Conservation (phyloP, 2,888 invertebrate species). For the Parochlus steinenii region DNA sequence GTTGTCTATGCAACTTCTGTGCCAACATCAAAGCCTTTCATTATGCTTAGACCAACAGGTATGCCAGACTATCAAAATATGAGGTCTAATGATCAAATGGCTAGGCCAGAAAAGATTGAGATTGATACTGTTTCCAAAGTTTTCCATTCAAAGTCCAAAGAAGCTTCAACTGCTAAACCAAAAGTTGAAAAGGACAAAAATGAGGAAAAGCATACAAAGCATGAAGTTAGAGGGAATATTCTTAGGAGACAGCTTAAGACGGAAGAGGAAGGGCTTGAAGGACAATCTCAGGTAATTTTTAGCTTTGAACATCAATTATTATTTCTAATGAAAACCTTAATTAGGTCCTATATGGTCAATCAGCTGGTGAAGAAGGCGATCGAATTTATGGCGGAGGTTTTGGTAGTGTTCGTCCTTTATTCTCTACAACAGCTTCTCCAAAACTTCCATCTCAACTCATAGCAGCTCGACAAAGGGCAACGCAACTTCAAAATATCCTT, state of each 20-base stretch:
- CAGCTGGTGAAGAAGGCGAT: slow-evolving; percentile 44
- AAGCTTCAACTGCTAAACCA: slow-evolving; percentile 29
- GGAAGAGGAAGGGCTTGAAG: slow-evolving; percentile 31
- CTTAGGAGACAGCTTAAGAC: slow-evolving; percentile 39
- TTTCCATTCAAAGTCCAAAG: slow-evolving; percentile 12
- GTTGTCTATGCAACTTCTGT: slow-evolving; percentile 20
- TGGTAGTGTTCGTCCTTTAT: slow-evolving; percentile 45
- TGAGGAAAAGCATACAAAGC: slow-evolving; percentile 9
- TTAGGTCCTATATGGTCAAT: no score
- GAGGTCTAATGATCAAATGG: slow-evolving; percentile 14
- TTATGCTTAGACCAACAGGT: slow-evolving; percentile 17
- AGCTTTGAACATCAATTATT: no score
- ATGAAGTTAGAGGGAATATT: slow-evolving; percentile 38
- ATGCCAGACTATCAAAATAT: slow-evolving; percentile 13
- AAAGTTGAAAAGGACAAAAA: slow-evolving; percentile 26
- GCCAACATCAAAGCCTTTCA: slow-evolving; percentile 17
- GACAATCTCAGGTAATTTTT: slow-evolving; percentile 32
- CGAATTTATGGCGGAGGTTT: slow-evolving; percentile 51
- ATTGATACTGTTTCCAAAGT: slow-evolving; percentile 16
- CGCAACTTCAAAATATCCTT: slow-evolving; percentile 17
- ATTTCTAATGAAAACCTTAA: no score
- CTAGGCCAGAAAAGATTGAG: slow-evolving; percentile 17
- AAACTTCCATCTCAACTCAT: slow-evolving; percentile 36
- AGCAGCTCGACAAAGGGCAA: slow-evolving; percentile 33
- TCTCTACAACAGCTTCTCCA: slow-evolving; percentile 44